Percentiles rank a stretch among this genome's conserved stretches.
These are phyloP conservation scores for Apaloderma vittatum DNA, from an alignment of 2,113 vertebrate species.

Conservation along the genomic window DNA sequence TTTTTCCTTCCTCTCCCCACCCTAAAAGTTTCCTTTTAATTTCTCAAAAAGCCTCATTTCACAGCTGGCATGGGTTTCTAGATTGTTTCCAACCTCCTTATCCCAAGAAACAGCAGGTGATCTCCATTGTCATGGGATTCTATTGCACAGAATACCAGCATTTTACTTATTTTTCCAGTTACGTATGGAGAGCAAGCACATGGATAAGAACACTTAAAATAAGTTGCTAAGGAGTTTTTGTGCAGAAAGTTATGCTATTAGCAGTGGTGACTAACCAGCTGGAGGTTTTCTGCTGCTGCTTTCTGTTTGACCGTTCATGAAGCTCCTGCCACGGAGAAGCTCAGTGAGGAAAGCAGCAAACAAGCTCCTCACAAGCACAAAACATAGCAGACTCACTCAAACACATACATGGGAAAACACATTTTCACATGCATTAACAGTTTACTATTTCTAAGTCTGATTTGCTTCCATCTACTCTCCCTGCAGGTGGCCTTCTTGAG, in stretches of 20 bases:
- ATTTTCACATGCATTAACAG: background rate
- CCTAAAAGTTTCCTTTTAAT: background rate
- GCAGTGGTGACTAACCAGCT: background rate
- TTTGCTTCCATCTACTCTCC: background rate
- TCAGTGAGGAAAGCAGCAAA: background rate
- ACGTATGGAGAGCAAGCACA: background rate
- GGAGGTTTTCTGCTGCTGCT: background rate
- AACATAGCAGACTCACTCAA: accelerated
- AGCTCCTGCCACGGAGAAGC: background rate
- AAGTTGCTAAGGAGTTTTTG: background rate
- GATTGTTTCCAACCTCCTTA: background rate
- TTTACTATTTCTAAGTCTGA: background rate
- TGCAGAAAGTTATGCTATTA: background rate
- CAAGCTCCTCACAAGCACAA: background rate
- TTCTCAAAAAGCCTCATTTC: background rate
- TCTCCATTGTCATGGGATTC: background rate
- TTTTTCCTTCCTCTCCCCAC: too few species aligned
- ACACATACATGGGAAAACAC: accelerated
- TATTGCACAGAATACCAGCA: background rate
- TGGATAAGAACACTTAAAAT: background rate
- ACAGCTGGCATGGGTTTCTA: background rate
- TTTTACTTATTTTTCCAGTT: background rate
- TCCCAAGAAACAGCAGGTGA: background rate
- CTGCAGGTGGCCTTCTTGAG: background rate
- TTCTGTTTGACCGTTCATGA: accelerated